Evolutionary conservation across 2,888 invertebrate genomes (phyloP), one percentile per base, ranked within the genome.

Genomic region (Acleris literana): DNA sequence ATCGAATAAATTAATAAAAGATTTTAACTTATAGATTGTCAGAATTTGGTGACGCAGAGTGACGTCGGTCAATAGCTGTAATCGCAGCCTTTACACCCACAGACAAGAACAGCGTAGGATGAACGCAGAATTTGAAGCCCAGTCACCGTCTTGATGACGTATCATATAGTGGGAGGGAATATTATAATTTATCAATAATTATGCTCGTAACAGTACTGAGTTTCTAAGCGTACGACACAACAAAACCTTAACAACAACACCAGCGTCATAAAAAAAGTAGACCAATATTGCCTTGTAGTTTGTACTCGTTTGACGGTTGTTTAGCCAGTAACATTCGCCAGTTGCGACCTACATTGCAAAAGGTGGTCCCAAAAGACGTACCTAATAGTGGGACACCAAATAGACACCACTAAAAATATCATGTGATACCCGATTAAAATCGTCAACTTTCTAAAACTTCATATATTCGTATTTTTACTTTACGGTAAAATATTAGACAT

Each of bases 21-120:
- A 29, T 29, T 33, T 33, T 33, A 33, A 33, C 3, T 9, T 33
- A 33, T 33, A 33, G 9, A 33, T 49, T 18, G 33, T 48, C 49
- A 49, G 53, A 59, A 64, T 39, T 33, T 58, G 57, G 43, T 63
- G 25, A 53, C 63, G 57, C 56, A 60, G 39, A 56, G 67, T 68
- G 65, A 69, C 69, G 68, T 63, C 68, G 65, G 54, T 39, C 53
- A 53, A 70, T 87, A 86, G 87, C 86, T 87, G 85, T 87, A 88
- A 75, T 72, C 70, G 73, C 81, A 85, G 87, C 89, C 88, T 90
- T 88, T 80, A 82, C 88, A 76, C 90, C 88, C 78, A 87, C 89
- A 69, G 64, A 69, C 69, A 69, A 70, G 72, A 22, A 44, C 9
- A 6, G 48, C 56, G 65, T 65, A 61, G 65, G 65, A 61, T 44